Evolutionary conservation across 2,888 invertebrate species (phyloP), one percentile per base, ranked within the genome.

Genomic region (Nymphalis c-album): DNA sequence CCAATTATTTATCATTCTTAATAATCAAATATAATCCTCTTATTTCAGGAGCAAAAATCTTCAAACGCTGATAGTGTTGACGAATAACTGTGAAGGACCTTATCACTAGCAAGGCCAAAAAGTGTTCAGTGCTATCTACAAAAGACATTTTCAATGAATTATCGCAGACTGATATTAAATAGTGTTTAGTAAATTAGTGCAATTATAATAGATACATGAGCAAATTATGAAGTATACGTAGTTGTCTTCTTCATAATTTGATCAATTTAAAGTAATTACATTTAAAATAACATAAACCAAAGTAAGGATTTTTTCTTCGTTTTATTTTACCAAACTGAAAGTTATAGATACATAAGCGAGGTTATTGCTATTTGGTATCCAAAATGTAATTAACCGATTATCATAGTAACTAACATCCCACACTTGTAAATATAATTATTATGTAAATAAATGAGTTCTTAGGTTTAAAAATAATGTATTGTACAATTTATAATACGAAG

Each of bases 191-290:
- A 22, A 59, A 57, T 48, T 51, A 66, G 22, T 59, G 59, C 50
- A 66, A 62, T 67, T 68, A 63, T 68, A 63, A 70, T 66, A 64
- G 35, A 48, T 47, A 60, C 66, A 65, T 58, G 80, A 81, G 77
- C 85, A 85, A 87, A 85, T 83, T 86, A 84, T 79, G 78, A 85
- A 87, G 83, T 82, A 80, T 76, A 78, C 77, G 59, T 64, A 68
- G 70, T 64, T 73, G 78, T 84, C 78, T 79, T 82, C 82, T 85
- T 86, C 83, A 86, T 83, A 83, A 83, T 88, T 86, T 88, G 85
- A 84, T 77, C 81, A 75, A 69, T 70, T 70, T 72, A 72, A 53
- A 67, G 22, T 51, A 68, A 68, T 60, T 63, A 50, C 61, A 59
- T 48, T 45, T 63, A 55, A 59, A 61, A 77, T 74, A 75, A 78